Percentiles rank a stretch among this genome's conserved stretches.
Evolutionary conservation across 2,888 invertebrate species (phyloP).

Genomic region (Liopterus haemorrhoidalis): DNA sequence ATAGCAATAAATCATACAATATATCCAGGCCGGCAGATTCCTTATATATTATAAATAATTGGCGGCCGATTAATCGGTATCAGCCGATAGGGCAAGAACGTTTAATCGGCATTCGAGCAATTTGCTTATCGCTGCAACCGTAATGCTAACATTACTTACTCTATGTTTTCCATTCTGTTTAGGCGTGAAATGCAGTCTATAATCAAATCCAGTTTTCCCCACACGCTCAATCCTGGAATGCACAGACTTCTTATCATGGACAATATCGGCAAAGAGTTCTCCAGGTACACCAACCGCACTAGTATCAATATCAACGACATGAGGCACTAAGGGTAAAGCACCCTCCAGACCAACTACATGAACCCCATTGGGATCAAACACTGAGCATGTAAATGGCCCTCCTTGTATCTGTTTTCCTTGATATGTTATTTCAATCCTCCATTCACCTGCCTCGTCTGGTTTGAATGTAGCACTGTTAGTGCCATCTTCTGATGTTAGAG

Average conservation of each 20-base stretch:
- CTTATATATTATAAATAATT: no score
- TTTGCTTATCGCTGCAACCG: no score
- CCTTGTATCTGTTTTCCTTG: conserved; percentile 94
- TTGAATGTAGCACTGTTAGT: conserved; percentile 94
- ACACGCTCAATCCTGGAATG: conserved; percentile 77
- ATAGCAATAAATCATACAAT: no score
- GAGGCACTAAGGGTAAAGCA: conserved; percentile 77
- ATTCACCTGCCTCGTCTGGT: conserved; percentile 94
- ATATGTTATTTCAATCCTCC: conserved; percentile 94
- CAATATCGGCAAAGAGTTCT: conserved; percentile 82
- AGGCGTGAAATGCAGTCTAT: conserved; percentile 73
- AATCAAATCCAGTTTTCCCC: conserved; percentile 60
- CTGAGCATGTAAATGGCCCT: conserved; percentile 93
- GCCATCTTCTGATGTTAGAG: conserved; percentile 79
- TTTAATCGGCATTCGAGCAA: no score
- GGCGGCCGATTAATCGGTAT: no score
- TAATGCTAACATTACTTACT: no score
- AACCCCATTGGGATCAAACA: conserved; percentile 89
- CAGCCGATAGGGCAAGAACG: no score
- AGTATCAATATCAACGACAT: conserved; percentile 70
- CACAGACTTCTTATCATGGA: conserved; percentile 79
- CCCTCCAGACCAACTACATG: conserved; percentile 75
- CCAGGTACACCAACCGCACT: conserved; percentile 78
- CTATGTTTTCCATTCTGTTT: conserved; percentile 73
- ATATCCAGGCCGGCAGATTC: no score